These are phyloP conservation scores for Drosophila trapezifrons DNA, from an alignment of 1,140 invertebrate genomes.

Conservation along the genomic window DNA sequence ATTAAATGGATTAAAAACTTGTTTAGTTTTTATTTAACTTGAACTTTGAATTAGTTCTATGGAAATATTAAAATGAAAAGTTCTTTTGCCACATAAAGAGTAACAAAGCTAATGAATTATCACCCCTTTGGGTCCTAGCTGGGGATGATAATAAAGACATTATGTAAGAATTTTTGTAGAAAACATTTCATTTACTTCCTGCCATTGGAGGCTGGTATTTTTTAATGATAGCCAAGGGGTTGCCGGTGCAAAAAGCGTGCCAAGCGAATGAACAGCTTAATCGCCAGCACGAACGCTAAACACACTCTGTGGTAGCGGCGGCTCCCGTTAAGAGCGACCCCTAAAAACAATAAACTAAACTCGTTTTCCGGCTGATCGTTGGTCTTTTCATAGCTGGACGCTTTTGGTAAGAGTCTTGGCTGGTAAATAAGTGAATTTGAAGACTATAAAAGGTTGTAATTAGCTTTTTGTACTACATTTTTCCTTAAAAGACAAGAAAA, in stretches of 20 bases:
- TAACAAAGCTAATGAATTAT: neutral
- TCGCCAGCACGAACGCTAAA: constrained; percentile 58
- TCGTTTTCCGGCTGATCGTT: constrained; percentile 30
- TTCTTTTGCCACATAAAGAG: too few relatives aligned
- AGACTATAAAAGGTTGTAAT: neutral
- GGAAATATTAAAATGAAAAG: neutral
- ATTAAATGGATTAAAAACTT: too few relatives aligned
- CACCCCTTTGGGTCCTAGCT: neutral
- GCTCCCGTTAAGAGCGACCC: constrained; percentile 41
- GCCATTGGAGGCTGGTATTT: constrained; percentile 56
- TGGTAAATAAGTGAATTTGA: constrained; percentile 2
- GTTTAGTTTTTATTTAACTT: too few relatives aligned
- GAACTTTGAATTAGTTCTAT: neutral
- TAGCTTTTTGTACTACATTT: neutral
- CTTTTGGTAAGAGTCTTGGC: constrained; percentile 17
- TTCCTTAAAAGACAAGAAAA: neutral
- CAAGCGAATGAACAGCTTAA: constrained; percentile 70
- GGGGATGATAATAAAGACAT: constrained; percentile 66
- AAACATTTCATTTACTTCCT: constrained; percentile 51
- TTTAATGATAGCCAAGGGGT: constrained; percentile 57
- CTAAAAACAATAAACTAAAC: constrained; percentile 47
- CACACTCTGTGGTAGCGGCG: constrained; percentile 30
- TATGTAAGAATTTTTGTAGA: constrained; percentile 64
- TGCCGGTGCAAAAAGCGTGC: constrained; percentile 53
- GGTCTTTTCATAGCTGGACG: constrained; percentile 36